Evolutionary conservation across 2,113 vertebrate genomes (phyloP).

Genomic region (Hyperopisus bebe): DNA sequence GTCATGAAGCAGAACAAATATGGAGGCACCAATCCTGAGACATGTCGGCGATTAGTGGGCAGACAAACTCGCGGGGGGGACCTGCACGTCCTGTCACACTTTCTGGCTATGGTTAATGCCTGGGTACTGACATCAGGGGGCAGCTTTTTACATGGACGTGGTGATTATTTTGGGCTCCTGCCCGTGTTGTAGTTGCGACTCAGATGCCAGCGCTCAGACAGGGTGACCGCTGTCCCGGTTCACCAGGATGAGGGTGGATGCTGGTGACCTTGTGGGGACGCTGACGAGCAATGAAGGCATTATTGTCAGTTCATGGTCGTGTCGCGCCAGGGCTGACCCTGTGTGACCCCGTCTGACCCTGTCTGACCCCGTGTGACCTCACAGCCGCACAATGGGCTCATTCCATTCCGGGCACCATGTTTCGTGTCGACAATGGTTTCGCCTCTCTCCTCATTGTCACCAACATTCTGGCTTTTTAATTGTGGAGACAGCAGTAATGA

Average conservation of each 20-base stretch:
- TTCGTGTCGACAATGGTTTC: background rate
- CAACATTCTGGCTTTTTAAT: background rate
- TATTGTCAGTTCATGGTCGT: background rate
- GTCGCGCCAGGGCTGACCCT: background rate
- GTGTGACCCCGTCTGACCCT: background rate
- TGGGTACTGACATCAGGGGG: background rate
- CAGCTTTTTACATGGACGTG: background rate
- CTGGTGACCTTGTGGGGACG: background rate
- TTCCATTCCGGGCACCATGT: background rate
- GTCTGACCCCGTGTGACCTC: background rate
- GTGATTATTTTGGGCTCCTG: background rate
- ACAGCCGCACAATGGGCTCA: background rate
- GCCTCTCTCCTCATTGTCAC: background rate
- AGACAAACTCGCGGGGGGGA: background rate
- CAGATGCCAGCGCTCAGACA: background rate
- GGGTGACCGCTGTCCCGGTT: background rate
- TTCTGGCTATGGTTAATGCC: background rate
- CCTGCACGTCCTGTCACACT: background rate
- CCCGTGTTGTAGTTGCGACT: background rate
- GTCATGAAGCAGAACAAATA: conserved; percentile 40
- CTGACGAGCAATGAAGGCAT: background rate
- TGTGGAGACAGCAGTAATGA: background rate
- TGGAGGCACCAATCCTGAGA: conserved; percentile 28
- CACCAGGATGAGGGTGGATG: background rate
- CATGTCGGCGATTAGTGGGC: background rate